Evolutionary conservation across 2,797 vertebrate genomes (phyloP), one percentile per base, ranked within the genome.

Genomic region (Sebastes ruberrimus): DNA sequence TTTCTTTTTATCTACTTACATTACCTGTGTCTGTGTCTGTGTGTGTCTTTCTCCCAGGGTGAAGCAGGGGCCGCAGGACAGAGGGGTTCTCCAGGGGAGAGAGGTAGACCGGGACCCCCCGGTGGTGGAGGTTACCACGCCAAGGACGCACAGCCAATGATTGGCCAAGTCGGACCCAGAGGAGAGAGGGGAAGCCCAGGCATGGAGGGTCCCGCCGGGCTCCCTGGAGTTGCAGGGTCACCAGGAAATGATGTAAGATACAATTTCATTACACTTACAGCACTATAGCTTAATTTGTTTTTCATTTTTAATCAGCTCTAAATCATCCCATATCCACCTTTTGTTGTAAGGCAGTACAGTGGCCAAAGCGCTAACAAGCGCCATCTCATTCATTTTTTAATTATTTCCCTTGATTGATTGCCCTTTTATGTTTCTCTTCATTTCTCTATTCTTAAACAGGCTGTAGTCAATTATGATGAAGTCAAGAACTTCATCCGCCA

Each of bases 401-500:
- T 86, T 68, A 86, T 85, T 75, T 76, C 22, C 60, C 52, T 72
- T 87, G 56, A 86, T 83, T 84, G 57, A 85, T 71, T 82, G 20
- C n/a, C 10, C 9, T 60, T 84, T 80, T 84, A 35, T 73, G 74
- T 89, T 76, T 35, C 14, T 63, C 69, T 72, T 52, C 42, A 4
- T 80, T 13, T 68, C 20, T 76, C 28, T 77, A 10, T 63, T 81
- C 42, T 71, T 65, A n/a, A 72, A 88, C 82, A 99, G 98, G 97
- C 96, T 95, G 62, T 93, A 20, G 95, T 99, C 74, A 99, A 98
- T 92, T 98, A 98, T 7, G 98, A 99, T 66, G 98, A 99, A 85
- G 95, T 99, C 95, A 98, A 95, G 94, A 95, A 95, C 89, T 98
- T 98, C 95, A 97, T 99, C 91, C 97, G 97, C 64, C 98, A 99